A percentile compares a stretch with the other conserved stretches of the same genome.
Evolutionary conservation across 1,140 invertebrate species (phyloP).

Genomic region (Telenomus remus): DNA sequence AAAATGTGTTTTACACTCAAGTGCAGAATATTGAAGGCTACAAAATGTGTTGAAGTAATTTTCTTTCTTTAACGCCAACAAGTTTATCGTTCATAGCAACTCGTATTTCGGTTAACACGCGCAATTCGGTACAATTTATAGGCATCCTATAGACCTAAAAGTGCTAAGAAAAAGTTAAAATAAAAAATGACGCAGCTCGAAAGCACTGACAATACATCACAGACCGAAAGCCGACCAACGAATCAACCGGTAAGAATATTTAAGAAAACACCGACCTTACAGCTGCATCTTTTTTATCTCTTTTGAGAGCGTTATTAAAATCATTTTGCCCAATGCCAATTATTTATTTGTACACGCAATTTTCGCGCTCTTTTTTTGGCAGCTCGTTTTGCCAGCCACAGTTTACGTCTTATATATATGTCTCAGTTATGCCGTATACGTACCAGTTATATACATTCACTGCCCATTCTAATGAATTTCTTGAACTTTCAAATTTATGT

Average conservation of each 20-base stretch:
- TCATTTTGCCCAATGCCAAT: constrained; percentile 28
- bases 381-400: too few species aligned
- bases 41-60: constrained; percentile 31
- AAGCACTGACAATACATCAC: constrained; percentile 33
- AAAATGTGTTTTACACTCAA: constrained; percentile 29
- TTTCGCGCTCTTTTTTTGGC: too few species aligned
- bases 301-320: constrained; percentile 33
- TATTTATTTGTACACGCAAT: constrained; percentile 12
- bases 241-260: constrained; percentile 16
- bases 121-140: constrained; percentile 42
- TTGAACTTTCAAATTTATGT: too few species aligned
- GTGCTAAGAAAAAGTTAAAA: constrained; percentile 29
- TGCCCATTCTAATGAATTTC: too few species aligned
- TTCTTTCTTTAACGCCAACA: constrained; percentile 38
- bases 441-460: too few species aligned
- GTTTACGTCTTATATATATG: too few species aligned
- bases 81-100: constrained; percentile 46
- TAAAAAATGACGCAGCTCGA: constrained; percentile 25
- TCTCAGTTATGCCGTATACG: too few species aligned
- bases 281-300: constrained; percentile 22
- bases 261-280: constrained; percentile 18
- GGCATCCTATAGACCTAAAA: constrained; percentile 23
- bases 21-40: constrained; percentile 41
- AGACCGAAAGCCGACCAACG: constrained; percentile 10
- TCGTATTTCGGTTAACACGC: constrained; percentile 40